Base-by-base conservation (phyloP, 1,140 invertebrate species). In the Caenorhabditis inopinata region DNA sequence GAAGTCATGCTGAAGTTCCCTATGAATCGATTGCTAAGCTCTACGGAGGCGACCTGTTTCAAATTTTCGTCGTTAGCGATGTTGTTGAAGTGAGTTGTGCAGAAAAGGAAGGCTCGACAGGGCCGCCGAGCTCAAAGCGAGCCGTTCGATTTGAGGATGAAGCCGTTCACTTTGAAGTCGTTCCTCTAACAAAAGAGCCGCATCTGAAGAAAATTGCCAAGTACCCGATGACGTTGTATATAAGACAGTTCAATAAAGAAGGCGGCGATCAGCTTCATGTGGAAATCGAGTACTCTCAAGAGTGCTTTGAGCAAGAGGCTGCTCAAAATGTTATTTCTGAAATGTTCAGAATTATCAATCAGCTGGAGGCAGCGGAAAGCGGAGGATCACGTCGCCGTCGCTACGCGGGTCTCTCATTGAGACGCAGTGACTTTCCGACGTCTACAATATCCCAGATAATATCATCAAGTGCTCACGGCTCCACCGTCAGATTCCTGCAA, bases 121-220 rank as follows among this genome's bases (percentile, higher is more conserved):
- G 2, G n/a, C 16, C 18, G 1, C 12, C 27, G 1, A 62, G 11
- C 12, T n/a, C 4, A 5, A 42, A 38, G 9, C 27, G 58, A 38
- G 21, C n/a, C 35, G 58, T 68, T 21, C 14, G 58, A 38, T 68
- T 68, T 3, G 58, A 68, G n/a, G 58, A 68, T 68, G 58, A 68
- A 68, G 4, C 58, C 9, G 18, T 58, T 6, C 3, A 16, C 14
- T 23, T 35, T 7, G 58, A 68, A 38, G n/a, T 68, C n/a, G n/a
- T n/a, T n/a, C n/a, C n/a, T 12, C 4, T 68, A 9, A 16, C 35
- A 21, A 16, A 68, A 12, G 21, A 29, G 3, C n/a, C n/a, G n/a
- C 4, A 38, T 0, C 9, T 29, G 2, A 68, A 21, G n/a, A 68
- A 21, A 21, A n/a, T 68, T 0, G 25, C 58, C 27, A 68, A 68